These are phyloP conservation scores for Lypha dubia DNA, from an alignment of 2,888 invertebrate species.

Conservation along the genomic window DNA sequence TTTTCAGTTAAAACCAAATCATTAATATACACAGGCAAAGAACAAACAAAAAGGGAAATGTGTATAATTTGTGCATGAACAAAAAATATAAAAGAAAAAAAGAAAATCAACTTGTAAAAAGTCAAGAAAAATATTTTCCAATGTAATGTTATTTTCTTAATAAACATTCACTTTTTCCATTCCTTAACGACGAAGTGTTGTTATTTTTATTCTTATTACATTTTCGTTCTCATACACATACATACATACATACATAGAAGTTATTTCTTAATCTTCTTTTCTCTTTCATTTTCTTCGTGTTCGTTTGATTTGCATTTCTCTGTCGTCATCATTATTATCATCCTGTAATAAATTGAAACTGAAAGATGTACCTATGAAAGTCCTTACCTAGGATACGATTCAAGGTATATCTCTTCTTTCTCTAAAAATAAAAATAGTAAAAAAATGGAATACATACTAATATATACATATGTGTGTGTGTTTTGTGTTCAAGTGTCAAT, in stretches of 20 bases:
- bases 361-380: constrained; percentile 82
- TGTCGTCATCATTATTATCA: constrained; percentile 58
- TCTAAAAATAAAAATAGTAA: neutral
- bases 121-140: constrained; percentile 51
- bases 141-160: constrained; percentile 53
- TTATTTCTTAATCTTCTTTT: constrained; percentile 51
- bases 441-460: constrained; percentile 2
- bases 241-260: constrained; percentile 37
- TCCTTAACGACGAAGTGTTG: constrained; percentile 19
- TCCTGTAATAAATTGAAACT: constrained; percentile 62
- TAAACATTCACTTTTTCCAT: constrained; percentile 53
- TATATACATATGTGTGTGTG: constrained; percentile 10
- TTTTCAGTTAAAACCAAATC: constrained; percentile 45
- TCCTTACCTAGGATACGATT: constrained; percentile 82
- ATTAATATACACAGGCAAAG: constrained; percentile 51
- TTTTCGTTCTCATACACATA: constrained; percentile 62
- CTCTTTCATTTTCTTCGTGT: constrained; percentile 56
- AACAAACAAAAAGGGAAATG: constrained; percentile 21
- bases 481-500: constrained; percentile 34
- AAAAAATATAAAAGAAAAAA: neutral
- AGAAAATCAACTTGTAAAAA: neutral
- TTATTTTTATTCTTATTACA: constrained; percentile 34
- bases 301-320: constrained; percentile 63
- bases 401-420: constrained; percentile 79
- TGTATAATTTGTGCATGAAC: neutral